Evolutionary conservation across 2,888 invertebrate genomes (phyloP).

Genomic region (Heliothis peltigera): DNA sequence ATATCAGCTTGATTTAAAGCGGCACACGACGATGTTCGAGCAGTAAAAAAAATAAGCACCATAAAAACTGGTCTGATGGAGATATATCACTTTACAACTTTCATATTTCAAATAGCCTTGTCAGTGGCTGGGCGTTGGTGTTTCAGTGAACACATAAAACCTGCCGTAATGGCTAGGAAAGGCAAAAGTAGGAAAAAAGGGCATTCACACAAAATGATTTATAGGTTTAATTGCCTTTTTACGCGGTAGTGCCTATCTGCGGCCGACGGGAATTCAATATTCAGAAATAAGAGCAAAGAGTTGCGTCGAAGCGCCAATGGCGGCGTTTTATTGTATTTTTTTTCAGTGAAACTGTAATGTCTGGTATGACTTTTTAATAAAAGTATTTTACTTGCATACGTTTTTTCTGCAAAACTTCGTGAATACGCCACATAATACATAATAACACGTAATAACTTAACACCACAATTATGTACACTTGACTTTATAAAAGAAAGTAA

Average conservation of each 20-base stretch:
- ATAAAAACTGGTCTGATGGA: constrained; percentile 81
- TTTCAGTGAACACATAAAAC: constrained; percentile 79
- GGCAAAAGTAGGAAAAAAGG: constrained; percentile 73
- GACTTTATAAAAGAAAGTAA: no score
- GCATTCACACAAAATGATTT: constrained; percentile 81
- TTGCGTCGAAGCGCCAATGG: constrained; percentile 70
- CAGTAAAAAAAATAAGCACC: constrained; percentile 79
- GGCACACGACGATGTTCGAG: constrained; percentile 75
- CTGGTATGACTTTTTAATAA: constrained; percentile 36
- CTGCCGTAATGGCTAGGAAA: constrained; percentile 72
- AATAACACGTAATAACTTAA: no score
- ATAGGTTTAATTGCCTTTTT: constrained; percentile 85
- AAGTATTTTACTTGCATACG: constrained; percentile 5
- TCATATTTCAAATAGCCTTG: constrained; percentile 86
- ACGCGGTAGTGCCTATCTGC: constrained; percentile 72
- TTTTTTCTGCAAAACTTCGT: not conserved
- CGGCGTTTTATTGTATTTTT: constrained; percentile 50
- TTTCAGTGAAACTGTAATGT: constrained; percentile 33
- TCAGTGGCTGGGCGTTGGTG: constrained; percentile 74
- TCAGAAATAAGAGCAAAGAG: constrained; percentile 78
- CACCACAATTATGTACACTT: no score
- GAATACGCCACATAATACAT: not conserved
- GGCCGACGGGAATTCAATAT: constrained; percentile 82
- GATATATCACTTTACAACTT: constrained; percentile 86
- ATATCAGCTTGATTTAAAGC: constrained; percentile 80